A percentile compares a stretch with the other conserved stretches of the same genome.
Evolutionary conservation across 2,113 vertebrate species (phyloP).

Genomic region (Clinocottus analis): DNA sequence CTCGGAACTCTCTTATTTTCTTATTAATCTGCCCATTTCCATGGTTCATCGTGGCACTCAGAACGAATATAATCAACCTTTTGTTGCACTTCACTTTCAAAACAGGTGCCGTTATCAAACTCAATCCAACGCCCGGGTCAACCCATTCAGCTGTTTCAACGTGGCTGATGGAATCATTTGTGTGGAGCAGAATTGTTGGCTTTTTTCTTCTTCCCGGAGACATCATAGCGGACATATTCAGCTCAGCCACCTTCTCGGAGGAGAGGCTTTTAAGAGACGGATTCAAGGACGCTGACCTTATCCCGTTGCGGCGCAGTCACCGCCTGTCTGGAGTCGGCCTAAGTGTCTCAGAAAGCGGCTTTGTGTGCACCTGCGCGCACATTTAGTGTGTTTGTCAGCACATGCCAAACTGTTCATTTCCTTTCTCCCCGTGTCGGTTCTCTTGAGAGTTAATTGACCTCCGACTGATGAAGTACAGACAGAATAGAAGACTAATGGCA

Average conservation of each 20-base stretch:
- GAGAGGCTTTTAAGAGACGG: conserved; percentile 14
- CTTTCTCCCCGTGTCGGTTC: conserved; percentile 33
- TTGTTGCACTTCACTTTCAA: conserved; percentile 41
- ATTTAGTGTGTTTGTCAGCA: conserved; percentile 54
- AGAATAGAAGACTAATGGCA: conserved; percentile 44
- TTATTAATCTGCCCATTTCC: conserved; percentile 31
- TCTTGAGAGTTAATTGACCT: conserved; percentile 60
- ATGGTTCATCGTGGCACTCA: conserved; percentile 17
- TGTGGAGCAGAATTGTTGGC: conserved; percentile 12
- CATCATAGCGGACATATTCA: conserved; percentile 33
- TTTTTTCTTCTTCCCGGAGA: conserved; percentile 5
- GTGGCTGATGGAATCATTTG: conserved; percentile 15
- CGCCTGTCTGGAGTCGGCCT: conserved; percentile 14
- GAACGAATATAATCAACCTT: conserved; percentile 39
- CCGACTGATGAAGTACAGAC: conserved; percentile 56
- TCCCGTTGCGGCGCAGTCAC: background rate
- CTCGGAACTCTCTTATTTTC: conserved; percentile 25
- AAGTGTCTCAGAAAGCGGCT: conserved; percentile 6
- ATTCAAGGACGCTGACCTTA: conserved; percentile 32
- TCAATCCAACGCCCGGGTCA: conserved; percentile 33
- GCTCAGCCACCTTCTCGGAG: background rate
- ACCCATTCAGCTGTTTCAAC: conserved; percentile 11
- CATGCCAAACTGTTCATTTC: conserved; percentile 40
- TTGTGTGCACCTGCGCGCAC: conserved; percentile 3
- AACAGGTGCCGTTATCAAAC: conserved; percentile 20